Evolutionary conservation across 2,888 invertebrate genomes (phyloP), one percentile per base, ranked within the genome.

Genomic region (Eulithis prunata): DNA sequence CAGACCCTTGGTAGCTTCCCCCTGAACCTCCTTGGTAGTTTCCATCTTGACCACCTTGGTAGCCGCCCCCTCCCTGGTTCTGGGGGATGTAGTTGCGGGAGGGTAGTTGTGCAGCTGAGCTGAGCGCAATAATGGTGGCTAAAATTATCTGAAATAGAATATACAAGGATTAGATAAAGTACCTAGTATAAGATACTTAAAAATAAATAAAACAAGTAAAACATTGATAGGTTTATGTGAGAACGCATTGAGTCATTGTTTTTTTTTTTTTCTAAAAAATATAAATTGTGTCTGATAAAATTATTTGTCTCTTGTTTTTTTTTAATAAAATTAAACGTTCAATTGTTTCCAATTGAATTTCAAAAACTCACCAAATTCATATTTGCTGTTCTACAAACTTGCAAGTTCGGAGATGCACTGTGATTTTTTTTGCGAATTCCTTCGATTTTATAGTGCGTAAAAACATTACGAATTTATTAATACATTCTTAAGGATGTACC

Each of bases 291-390:
- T 21, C 21, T 21, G 21, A 21, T 21, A 21, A 21, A 21, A 21
- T 21, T 21, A 6, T 32, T 47, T 45, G 4, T 45, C 13, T 8
- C 14, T 47, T 47, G 8, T 47, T 47, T 28, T 51, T 51, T 2
- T 21, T 14, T 14, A 14, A 41, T 11, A 7, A 32, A 21, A 32
- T 45, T 10, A 38, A 13, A 6, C 5, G n/a, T 36, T 21, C 21
- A 36, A 53, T n/a, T 43, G 13, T 21, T 38, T 38, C 2, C 1
- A 32, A 13, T 36, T 13, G 38, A 4, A 4, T 45, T n/a, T 46
- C 4, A 47, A 12, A 38, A n/a, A 41, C 86, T 77, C 75, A 88
- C 88, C 80, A 84, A 75, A 67, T 85, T 83, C 89, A 88, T 88
- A 80, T 71, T 4, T 32, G 49, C 49, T 68, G 41, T 53, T 69